phyloP scores from a whole-genome alignment of 2,888 invertebrate species.

The Drosophila acutilabella region DNA sequence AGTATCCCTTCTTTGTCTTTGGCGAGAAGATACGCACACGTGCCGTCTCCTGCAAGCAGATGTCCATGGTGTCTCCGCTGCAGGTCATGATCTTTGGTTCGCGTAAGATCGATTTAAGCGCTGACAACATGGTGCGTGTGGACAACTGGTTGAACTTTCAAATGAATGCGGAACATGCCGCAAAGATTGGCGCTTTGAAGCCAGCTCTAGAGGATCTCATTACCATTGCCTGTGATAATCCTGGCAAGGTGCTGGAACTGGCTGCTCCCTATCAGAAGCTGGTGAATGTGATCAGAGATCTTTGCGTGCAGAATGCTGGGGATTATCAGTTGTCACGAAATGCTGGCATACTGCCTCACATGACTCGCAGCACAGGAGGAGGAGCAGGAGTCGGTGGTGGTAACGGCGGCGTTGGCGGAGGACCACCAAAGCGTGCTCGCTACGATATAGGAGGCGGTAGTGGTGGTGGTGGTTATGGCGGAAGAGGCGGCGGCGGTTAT shows the following conservation, averaged over 20 bases:
- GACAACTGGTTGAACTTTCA: constrained; percentile 98
- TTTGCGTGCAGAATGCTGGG: constrained; percentile 92
- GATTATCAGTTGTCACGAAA: constrained; percentile 89
- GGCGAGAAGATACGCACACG: constrained; percentile 98
- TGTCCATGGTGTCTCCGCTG: constrained; percentile 97
- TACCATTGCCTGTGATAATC: constrained; percentile 91
- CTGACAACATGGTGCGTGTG: constrained; percentile 90
- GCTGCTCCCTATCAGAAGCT: constrained; percentile 85
- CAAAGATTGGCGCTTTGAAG: constrained; percentile 93
- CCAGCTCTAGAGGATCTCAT: constrained; percentile 95
- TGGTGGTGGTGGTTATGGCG: constrained; percentile 55
- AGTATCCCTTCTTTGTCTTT: constrained; percentile 98
- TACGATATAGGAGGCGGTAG: constrained; percentile 65
- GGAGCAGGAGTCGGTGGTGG: constrained; percentile 51
- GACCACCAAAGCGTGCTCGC: constrained; percentile 63
- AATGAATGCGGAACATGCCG: constrained; percentile 92
- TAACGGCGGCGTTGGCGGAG: constrained; percentile 49
- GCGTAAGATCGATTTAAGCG: constrained; percentile 87
- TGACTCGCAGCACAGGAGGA: constrained; percentile 69
- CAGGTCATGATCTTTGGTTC: constrained; percentile 96
- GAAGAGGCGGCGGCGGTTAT: constrained; percentile 50
- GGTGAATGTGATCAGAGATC: constrained; percentile 89
- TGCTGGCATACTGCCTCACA: constrained; percentile 81
- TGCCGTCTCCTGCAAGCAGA: constrained; percentile 98
- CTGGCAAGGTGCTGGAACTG: constrained; percentile 89